Conservation (phyloP, 2,113 vertebrate genomes). For the Argyrosomus japonicus region DNA sequence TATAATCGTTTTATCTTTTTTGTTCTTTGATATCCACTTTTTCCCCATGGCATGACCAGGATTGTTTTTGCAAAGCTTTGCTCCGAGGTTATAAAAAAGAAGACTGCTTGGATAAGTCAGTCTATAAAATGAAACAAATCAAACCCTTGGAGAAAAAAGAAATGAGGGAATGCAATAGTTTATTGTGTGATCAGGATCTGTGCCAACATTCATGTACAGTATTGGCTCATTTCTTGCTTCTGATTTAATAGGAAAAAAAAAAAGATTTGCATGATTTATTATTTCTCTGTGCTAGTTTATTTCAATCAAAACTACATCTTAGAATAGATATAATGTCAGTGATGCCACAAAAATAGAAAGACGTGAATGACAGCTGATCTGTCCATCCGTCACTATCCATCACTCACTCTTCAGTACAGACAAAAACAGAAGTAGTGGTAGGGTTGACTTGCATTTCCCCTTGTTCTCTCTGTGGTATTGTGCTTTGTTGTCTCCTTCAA, state of each 20-base stretch:
- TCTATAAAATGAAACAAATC: conserved; percentile 16
- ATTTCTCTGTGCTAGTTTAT: conserved; percentile 68
- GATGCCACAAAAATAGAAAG: conserved; percentile 33
- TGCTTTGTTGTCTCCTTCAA: conserved; percentile 67
- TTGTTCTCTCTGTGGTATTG: conserved; percentile 67
- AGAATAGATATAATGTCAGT: conserved; percentile 44
- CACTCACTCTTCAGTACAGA: conserved; percentile 22
- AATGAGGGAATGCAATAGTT: conserved; percentile 47
- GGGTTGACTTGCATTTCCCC: conserved; percentile 38
- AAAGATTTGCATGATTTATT: conserved; percentile 74
- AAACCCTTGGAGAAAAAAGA: conserved; percentile 34
- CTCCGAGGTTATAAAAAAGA: conserved; percentile 31
- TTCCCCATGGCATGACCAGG: conserved; percentile 56
- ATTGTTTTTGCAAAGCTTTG: conserved; percentile 49
- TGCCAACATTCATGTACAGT: conserved; percentile 20
- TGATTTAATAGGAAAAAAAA: conserved; percentile 51
- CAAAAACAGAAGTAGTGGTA: conserved; percentile 26
- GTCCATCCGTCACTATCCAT: conserved; percentile 15
- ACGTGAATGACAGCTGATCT: conserved; percentile 35
- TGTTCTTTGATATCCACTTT: conserved; percentile 53
- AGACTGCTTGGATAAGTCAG: conserved; percentile 30
- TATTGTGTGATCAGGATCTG: conserved; percentile 33
- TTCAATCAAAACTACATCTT: conserved; percentile 50
- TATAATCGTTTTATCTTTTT: conserved; percentile 32
- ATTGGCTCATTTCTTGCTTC: conserved; percentile 49